Evolutionary conservation across 1,140 invertebrate species (phyloP), one percentile per base, ranked within the genome.

Genomic region (Pachyrhynchus sulphureomaculatus): DNA sequence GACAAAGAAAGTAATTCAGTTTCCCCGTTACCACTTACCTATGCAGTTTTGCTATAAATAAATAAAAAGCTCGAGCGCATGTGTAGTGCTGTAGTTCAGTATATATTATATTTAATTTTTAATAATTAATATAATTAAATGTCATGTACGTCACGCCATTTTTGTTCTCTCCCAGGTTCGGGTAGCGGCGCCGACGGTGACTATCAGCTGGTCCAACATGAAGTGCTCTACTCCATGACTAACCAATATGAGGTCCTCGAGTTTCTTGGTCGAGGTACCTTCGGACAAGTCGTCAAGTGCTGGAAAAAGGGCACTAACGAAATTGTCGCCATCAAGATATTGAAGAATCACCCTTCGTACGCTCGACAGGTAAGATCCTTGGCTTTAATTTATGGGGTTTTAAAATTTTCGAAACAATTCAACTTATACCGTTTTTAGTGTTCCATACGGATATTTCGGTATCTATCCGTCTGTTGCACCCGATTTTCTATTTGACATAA

Each of bases 251-350:
- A 98, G 81, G 97, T 99, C 59, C 83, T 99, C 69, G 97, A 99
- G 79, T 99, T 99, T 80, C 84, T 99, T 64, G 97, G 97, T 67
- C 87, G 97, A 67, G 96, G 96, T 66, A 99, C 97, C 47, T 99
- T 99, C 82, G 97, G 97, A 61, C 96, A 99, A 85, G 96, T 99
- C 68, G 96, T 99, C 69, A 99, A 99, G 83, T 99, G 97, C 79
- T 99, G 97, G 97, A 99, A 99, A 79, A 98, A 98, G 78, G 97
- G 97, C 76, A 99, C 97, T 57, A 99, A 97, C 78, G 96, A 99
- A 80, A 99, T 99, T 73, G 96, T 99, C 64, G 97, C 97, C 72
- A 99, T 99, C 75, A 99, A 99, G 84, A 99, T 99, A 75, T 82
- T 99, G 23, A 99, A 99, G 81, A 99, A 99, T 82, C 97, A 99